Conservation (phyloP, 2,113 vertebrate species). For the Etia nguti region DNA sequence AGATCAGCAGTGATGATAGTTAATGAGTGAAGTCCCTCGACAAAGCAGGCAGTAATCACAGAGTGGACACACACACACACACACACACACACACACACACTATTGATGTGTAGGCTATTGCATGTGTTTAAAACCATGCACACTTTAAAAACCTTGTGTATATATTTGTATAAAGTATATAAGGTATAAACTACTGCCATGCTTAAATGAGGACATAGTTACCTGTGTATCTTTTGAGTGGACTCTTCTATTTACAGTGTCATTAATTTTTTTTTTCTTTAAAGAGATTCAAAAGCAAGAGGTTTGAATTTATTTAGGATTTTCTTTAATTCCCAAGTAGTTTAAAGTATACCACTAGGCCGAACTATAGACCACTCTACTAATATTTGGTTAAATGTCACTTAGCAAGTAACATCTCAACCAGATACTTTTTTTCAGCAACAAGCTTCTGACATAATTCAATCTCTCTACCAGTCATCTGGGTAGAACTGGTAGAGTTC, state of each 20-base stretch:
- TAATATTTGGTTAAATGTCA: neutral
- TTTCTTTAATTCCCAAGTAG: neutral
- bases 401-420: neutral
- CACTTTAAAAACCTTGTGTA: neutral
- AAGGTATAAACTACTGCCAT: neutral
- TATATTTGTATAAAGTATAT: neutral
- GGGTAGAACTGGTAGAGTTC: neutral
- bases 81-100: neutral
- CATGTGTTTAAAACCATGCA: neutral
- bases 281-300: neutral
- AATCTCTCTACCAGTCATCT: neutral
- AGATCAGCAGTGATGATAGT: constrained; percentile 69
- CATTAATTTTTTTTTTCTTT: neutral
- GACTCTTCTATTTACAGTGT: neutral
- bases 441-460: neutral
- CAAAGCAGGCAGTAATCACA: constrained; percentile 59
- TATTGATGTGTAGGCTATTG: neutral
- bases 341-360: neutral
- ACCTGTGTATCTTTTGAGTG: neutral
- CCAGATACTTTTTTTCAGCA: neutral
- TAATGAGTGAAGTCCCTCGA: constrained; percentile 67
- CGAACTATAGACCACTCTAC: rapidly evolving
- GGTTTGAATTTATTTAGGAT: neutral
- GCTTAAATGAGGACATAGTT: neutral
- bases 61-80: neutral